A percentile compares a stretch with the other conserved stretches of the same genome.
phyloP scores from a whole-genome alignment of 2,888 invertebrate genomes.

The Hyalella azteca region DNA sequence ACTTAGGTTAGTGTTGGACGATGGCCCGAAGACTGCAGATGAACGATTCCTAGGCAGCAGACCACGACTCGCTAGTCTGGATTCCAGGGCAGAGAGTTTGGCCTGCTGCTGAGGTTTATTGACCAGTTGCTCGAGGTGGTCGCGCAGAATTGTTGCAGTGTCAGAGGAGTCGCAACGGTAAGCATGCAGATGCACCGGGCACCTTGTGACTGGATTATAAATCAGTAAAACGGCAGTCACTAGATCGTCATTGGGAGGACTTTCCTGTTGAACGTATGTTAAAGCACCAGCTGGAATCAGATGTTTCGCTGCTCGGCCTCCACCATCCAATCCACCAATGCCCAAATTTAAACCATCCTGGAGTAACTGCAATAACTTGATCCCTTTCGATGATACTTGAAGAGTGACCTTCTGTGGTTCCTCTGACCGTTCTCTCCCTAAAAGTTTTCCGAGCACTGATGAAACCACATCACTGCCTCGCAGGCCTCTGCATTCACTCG shows the following conservation, averaged over 20 bases:
- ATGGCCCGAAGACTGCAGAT: constrained; percentile 58
- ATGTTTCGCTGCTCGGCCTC: constrained; percentile 75
- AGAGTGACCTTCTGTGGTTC: constrained; percentile 90
- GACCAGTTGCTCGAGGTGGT: constrained; percentile 81
- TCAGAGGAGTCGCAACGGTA: constrained; percentile 83
- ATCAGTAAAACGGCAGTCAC: constrained; percentile 91
- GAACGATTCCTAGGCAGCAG: constrained; percentile 61
- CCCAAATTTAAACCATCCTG: constrained; percentile 64
- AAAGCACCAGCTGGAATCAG: constrained; percentile 93
- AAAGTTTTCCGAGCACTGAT: constrained; percentile 82
- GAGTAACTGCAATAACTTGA: constrained; percentile 88
- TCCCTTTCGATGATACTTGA: constrained; percentile 88
- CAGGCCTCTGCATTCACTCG: constrained; percentile 89
- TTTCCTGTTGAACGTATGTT: constrained; percentile 84
- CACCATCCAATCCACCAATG: background rate
- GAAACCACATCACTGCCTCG: constrained; percentile 82
- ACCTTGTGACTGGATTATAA: constrained; percentile 91
- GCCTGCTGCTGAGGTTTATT: constrained; percentile 84
- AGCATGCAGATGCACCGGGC: constrained; percentile 83
- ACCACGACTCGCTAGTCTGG: constrained; percentile 65
- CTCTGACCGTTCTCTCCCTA: constrained; percentile 82
- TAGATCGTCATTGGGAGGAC: constrained; percentile 75
- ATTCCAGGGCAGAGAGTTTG: constrained; percentile 82
- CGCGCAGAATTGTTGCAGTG: constrained; percentile 85
- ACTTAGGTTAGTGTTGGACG: constrained; percentile 7